phyloP scores from a whole-genome alignment of 2,888 invertebrate species.

The Sympetrum striolatum region DNA sequence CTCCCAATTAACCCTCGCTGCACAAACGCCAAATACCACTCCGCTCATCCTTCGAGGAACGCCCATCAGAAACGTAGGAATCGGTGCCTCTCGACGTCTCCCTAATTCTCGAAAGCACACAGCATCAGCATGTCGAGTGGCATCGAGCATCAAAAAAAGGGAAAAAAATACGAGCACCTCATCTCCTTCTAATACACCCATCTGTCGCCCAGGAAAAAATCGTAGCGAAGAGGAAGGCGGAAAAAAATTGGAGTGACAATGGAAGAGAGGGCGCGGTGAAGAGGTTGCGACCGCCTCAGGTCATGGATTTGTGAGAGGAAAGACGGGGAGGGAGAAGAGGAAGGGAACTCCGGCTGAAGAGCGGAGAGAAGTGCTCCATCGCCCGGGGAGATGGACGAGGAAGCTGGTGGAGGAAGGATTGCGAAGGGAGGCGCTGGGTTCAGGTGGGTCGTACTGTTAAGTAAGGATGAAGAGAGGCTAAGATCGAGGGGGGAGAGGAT shows the following conservation, averaged over 20 bases:
- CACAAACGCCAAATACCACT: too few relatives aligned
- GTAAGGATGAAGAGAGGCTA: background rate
- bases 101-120: background rate
- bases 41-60: too few relatives aligned
- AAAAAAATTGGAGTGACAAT: conserved; percentile 41
- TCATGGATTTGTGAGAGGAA: conserved; percentile 31
- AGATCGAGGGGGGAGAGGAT: background rate
- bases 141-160: background rate
- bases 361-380: conserved; percentile 33
- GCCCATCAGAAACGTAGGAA: background rate
- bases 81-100: background rate
- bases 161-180: background rate
- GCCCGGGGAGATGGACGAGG: conserved; percentile 29
- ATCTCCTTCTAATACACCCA: background rate
- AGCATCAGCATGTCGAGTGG: background rate
- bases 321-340: background rate
- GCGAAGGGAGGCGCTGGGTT: conserved; percentile 1
- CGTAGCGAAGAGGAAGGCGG: background rate
- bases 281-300: conserved; percentile 38
- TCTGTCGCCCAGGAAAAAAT: background rate
- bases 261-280: background rate
- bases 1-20: too few relatives aligned
- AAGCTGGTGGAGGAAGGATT: background rate
- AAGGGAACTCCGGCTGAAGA: background rate
- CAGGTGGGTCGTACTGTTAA: conserved; percentile 34